These are phyloP conservation scores for Agrypnia vestita DNA, from an alignment of 1,140 invertebrate genomes.

Conservation along the genomic window DNA sequence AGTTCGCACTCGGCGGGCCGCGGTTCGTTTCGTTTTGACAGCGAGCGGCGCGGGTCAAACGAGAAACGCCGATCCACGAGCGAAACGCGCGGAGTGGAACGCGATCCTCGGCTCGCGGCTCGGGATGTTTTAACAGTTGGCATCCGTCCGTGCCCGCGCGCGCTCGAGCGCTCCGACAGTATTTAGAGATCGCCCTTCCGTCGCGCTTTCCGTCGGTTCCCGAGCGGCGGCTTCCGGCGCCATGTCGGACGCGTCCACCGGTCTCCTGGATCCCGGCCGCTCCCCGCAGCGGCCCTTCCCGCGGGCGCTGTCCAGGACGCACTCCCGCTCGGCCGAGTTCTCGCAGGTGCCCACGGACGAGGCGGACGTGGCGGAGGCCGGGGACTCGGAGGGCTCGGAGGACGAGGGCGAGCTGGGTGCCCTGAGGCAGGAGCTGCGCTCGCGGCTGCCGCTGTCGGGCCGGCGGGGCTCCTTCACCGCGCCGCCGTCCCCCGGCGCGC, in stretches of 20 bases:
- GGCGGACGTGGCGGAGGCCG: constrained; percentile 61
- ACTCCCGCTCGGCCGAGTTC: constrained; percentile 45
- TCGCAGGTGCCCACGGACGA: constrained; percentile 64
- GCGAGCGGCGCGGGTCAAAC: constrained; percentile 5
- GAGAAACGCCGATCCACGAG: constrained; percentile 32
- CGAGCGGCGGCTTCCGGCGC: neutral
- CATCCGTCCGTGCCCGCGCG: neutral
- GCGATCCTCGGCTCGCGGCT: constrained; percentile 35
- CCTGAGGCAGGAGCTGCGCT: constrained; percentile 64
- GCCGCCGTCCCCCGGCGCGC: constrained; percentile 70
- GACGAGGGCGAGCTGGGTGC: constrained; percentile 68
- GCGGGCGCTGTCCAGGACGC: constrained; percentile 32
- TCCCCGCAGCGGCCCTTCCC: too few species aligned
- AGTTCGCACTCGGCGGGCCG: constrained; percentile 26
- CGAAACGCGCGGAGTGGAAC: constrained; percentile 36
- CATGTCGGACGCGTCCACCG: constrained; percentile 55
- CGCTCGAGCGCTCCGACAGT: neutral
- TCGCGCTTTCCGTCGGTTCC: neutral
- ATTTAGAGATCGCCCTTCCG: neutral
- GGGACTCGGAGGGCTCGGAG: constrained; percentile 51
- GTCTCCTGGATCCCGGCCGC: constrained; percentile 43
- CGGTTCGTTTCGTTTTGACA: constrained; percentile 47
- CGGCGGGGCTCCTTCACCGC: constrained; percentile 69
- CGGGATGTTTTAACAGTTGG: constrained; percentile 11
- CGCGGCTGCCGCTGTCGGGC: constrained; percentile 62